Evolutionary conservation across 2,113 vertebrate species (phyloP).

Genomic region (Colaptes auratus): DNA sequence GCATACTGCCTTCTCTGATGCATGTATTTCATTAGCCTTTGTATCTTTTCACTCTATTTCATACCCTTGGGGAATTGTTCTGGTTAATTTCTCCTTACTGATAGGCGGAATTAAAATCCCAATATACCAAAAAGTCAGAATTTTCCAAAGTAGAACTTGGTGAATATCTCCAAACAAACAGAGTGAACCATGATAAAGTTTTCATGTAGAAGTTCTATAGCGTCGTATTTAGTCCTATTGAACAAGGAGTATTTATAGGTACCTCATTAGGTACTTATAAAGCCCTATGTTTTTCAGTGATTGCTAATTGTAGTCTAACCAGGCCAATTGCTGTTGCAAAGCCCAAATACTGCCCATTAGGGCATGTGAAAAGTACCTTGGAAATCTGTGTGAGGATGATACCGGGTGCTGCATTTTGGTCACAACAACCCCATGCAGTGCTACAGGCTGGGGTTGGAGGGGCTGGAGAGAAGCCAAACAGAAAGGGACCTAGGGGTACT

Average conservation of each 20-base stretch:
- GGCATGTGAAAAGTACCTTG: slow-evolving; percentile 19
- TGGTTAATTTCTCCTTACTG: slow-evolving; percentile 58
- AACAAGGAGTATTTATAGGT: neutral
- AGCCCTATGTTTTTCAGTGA: neutral
- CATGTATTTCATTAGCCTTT: slow-evolving; percentile 37
- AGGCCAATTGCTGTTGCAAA: neutral
- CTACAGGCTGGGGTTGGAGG: too few relatives aligned
- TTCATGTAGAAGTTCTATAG: neutral
- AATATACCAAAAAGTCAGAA: neutral
- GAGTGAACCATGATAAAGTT: neutral
- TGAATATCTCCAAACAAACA: neutral
- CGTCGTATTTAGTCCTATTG: neutral
- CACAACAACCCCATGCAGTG: too few relatives aligned
- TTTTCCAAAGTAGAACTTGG: neutral
- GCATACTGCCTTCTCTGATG: neutral
- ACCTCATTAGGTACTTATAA: neutral
- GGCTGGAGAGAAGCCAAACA: too few relatives aligned
- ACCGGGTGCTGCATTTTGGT: too few relatives aligned
- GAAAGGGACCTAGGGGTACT: too few relatives aligned
- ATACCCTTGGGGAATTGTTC: slow-evolving; percentile 32
- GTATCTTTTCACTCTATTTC: slow-evolving; percentile 17
- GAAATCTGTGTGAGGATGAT: slow-evolving; percentile 16
- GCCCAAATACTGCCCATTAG: neutral
- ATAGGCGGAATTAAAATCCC: slow-evolving; percentile 50
- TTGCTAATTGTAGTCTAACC: neutral